These are phyloP conservation scores for Torymus texanus DNA, from an alignment of 2,888 invertebrate genomes.

Conservation along the genomic window DNA sequence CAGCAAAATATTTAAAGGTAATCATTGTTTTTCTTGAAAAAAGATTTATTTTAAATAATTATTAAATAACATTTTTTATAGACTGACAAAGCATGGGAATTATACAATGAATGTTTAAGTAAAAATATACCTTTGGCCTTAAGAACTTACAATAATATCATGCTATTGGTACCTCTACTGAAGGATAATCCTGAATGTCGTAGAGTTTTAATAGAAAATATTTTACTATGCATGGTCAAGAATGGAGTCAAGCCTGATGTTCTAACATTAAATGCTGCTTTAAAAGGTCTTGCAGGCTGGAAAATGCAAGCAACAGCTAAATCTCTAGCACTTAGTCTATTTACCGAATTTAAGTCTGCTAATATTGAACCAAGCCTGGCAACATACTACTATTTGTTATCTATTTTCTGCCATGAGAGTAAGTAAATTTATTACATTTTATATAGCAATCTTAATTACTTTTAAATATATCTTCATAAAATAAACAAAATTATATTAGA, in stretches of 20 bases:
- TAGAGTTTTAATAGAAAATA: constrained; percentile 79
- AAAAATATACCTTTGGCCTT: constrained; percentile 81
- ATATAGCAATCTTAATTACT: constrained; percentile 10
- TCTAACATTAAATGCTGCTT: constrained; percentile 81
- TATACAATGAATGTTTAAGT: constrained; percentile 81
- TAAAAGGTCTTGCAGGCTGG: constrained; percentile 77
- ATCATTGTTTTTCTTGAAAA: constrained; percentile 10
- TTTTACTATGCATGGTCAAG: constrained; percentile 82
- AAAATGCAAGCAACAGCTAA: constrained; percentile 73
- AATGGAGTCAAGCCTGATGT: constrained; percentile 80
- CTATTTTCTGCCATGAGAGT: constrained; percentile 78
- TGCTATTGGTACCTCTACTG: constrained; percentile 79
- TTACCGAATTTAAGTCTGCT: constrained; percentile 81
- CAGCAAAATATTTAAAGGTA: constrained; percentile 85
- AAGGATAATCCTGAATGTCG: constrained; percentile 82
- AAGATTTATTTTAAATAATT: constrained; percentile 7
- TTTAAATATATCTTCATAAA: not conserved
- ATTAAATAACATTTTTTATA: constrained; percentile 63
- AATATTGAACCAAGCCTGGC: constrained; percentile 85
- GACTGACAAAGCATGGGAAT: constrained; percentile 80
- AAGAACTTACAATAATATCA: constrained; percentile 83
- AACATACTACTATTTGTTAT: constrained; percentile 84
- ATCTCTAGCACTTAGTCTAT: constrained; percentile 75
- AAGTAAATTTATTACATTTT: constrained; percentile 8
- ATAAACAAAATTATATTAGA: not conserved